phyloP scores from a whole-genome alignment of 2,888 invertebrate species.

The Scaptomyza polygonia region DNA sequence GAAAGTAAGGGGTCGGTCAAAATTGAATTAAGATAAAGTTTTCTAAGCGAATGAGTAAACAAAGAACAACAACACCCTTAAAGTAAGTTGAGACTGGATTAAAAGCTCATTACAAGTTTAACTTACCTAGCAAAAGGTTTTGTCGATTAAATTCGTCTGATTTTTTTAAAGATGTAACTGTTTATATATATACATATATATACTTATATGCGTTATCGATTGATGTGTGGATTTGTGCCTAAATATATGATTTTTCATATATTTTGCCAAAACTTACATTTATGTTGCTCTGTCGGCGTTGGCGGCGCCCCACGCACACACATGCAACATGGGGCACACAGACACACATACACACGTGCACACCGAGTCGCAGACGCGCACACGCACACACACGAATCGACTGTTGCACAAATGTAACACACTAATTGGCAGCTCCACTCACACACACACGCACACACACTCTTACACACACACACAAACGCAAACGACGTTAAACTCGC shows the following conservation, averaged over 20 bases:
- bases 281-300: slow-evolving; percentile 20
- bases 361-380: slow-evolving; percentile 20
- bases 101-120: slow-evolving; percentile 52
- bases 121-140: slow-evolving; percentile 22
- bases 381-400: slow-evolving; percentile 38
- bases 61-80: not conserved
- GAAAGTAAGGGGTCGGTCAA: slow-evolving; percentile 19
- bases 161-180: not conserved
- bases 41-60: slow-evolving; percentile 24
- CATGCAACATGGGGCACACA: slow-evolving; percentile 40
- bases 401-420: slow-evolving; percentile 64
- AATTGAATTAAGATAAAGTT: slow-evolving; percentile 62
- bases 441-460: slow-evolving; percentile 27
- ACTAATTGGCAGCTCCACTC: slow-evolving; percentile 60
- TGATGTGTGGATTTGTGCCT: no score
- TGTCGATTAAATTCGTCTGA: not conserved
- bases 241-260: not conserved
- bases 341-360: slow-evolving; percentile 22
- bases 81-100: slow-evolving; percentile 42
- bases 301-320: slow-evolving; percentile 51
- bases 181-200: not conserved
- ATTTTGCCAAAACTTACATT: slow-evolving; percentile 12
- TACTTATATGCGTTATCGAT: not conserved
- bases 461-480: slow-evolving; percentile 3
- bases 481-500: slow-evolving; percentile 28